Conservation (phyloP, 2,888 invertebrate species). For the Cybosia mesomella region DNA sequence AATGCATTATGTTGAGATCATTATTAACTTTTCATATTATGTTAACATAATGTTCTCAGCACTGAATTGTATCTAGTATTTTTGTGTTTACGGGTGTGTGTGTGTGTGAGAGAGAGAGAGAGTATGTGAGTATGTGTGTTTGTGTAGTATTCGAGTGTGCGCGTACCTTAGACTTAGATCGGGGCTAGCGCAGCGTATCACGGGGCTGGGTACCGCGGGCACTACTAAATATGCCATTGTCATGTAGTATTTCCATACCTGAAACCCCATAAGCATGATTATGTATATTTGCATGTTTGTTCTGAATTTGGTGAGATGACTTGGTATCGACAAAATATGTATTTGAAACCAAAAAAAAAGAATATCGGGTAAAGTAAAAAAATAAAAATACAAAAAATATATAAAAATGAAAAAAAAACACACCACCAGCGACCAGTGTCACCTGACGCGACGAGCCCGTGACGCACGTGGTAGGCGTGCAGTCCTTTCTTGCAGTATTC, state of each 20-base stretch:
- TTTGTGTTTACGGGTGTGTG: neutral
- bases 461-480: no score
- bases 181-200: slow-evolving; percentile 96
- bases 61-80: neutral
- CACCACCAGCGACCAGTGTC: no score
- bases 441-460: no score
- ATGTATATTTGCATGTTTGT: neutral
- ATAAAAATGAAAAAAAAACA: no score
- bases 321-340: no score
- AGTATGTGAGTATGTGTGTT: slow-evolving; percentile 6
- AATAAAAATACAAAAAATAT: no score
- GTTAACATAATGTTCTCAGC: neutral
- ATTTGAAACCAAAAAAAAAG: no score
- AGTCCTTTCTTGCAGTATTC: no score
- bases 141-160: slow-evolving; percentile 9
- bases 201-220: slow-evolving; percentile 95
- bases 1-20: slow-evolving; percentile 9
- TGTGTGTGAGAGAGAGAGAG: no score
- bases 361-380: no score
- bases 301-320: neutral
- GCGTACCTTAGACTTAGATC: slow-evolving; percentile 95
- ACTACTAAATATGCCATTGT: slow-evolving; percentile 98
- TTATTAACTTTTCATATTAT: neutral
- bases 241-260: slow-evolving; percentile 98
- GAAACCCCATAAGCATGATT: slow-evolving; percentile 16